Evolutionary conservation across 2,888 invertebrate species (phyloP).

Genomic region (Crioceris asparagi): DNA sequence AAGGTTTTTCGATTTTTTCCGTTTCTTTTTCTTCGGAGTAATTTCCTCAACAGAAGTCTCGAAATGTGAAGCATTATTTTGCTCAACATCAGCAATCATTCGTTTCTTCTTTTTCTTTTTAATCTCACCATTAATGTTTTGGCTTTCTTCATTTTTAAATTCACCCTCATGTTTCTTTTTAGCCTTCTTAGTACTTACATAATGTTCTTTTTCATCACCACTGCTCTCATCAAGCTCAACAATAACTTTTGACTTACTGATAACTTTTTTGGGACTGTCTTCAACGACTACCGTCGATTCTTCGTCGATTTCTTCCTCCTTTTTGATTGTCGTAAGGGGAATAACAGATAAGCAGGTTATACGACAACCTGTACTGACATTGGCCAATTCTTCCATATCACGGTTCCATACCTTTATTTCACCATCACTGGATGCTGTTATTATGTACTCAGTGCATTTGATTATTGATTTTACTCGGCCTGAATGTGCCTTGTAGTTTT

Average conservation of each 20-base stretch:
- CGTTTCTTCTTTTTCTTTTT: constrained; percentile 8
- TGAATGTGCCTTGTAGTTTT: constrained; percentile 46
- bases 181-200: constrained; percentile 29
- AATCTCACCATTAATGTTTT: constrained; percentile 10
- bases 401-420: constrained; percentile 63
- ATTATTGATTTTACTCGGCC: constrained; percentile 59
- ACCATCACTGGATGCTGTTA: constrained; percentile 69
- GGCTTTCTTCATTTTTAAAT: constrained; percentile 21
- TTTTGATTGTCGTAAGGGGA: constrained; percentile 30
- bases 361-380: constrained; percentile 56
- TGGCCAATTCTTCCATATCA: constrained; percentile 44
- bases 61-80: constrained; percentile 5
- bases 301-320: constrained; percentile 20
- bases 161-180: constrained; percentile 36
- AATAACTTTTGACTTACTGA: constrained; percentile 15
- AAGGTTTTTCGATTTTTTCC: not conserved
- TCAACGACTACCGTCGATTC: constrained; percentile 29
- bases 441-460: constrained; percentile 46
- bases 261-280: constrained; percentile 10
- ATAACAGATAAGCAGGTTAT: constrained; percentile 61
- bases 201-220: constrained; percentile 25
- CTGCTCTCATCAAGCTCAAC: constrained; percentile 22
- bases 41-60: not conserved
- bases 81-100: constrained; percentile 3
- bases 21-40: not conserved